Evolutionary conservation across 2,797 vertebrate species (phyloP), one percentile per base, ranked within the genome.

Genomic region (Peromyscus nudipes): DNA sequence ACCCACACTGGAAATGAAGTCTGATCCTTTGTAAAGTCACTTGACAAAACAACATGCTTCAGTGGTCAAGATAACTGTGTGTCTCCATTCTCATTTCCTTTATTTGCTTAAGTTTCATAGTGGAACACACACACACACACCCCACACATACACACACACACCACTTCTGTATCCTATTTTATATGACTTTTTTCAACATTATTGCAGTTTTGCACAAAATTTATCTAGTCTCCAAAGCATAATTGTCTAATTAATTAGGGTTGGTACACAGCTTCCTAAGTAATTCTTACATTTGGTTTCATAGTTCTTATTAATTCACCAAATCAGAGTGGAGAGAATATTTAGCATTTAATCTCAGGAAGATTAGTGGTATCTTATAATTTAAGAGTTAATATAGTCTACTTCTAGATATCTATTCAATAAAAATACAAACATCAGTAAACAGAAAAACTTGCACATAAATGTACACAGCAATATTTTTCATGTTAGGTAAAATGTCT

Each of bases 291-390:
- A 64, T 52, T 76, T 71, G 0, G 77, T 71, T 71, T 81, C 90
- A 57, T 92, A 93, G 49, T 60, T 79, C 19, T 81, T 88, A 69
- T 82, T 55, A 89, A 95, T 31, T 86, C 62, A 95, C 90, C 34
- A 84, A 49, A 0, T 2, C 25, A 71, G 2, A 55, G 64, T 79
- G 60, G 31, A 93, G 11, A 94, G 11, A 87, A 67, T 75, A 90
- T 27, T 49, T 75, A 14, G n/a, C 23, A 62, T 79, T 90, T 65
- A 52, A 29, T 76, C 27, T 85, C 82, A 55, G 11, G 10, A 89
- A 46, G 86, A 57, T 64, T 52, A 84, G 17, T 57, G 52, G 6
- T 46, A 23, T 52, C 1, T 85, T 92, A 79, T 55, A 46, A 43
- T 93, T 81, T 87, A 92, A 65, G 67, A 75, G 49, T 25, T 46